A percentile compares a stretch with the other conserved stretches of the same genome.
These are phyloP conservation scores for Prolemur simus DNA, from an alignment of 2,113 vertebrate genomes.

Conservation along the genomic window DNA sequence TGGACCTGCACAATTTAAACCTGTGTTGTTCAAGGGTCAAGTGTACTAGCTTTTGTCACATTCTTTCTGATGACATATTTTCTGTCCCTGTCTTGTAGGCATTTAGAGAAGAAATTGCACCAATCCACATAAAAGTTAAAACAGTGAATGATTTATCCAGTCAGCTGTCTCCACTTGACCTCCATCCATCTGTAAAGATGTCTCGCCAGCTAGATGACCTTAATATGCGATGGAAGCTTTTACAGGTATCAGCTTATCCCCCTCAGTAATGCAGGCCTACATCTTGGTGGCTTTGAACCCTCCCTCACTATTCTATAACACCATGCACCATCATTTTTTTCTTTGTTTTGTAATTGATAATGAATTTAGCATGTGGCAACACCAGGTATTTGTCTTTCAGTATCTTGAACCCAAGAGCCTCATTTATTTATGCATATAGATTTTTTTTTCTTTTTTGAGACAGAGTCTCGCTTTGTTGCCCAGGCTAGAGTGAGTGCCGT, in stretches of 20 bases:
- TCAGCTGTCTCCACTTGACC: conserved; percentile 93
- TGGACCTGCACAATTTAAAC: not conserved
- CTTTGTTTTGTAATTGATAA: not conserved
- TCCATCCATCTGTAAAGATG: conserved; percentile 94
- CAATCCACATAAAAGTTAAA: conserved; percentile 92
- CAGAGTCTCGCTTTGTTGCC: no score
- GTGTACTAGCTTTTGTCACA: not conserved
- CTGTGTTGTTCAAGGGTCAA: not conserved
- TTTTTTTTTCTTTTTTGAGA: no score
- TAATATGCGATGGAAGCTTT: conserved; percentile 95
- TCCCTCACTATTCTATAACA: not conserved
- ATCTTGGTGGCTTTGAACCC: not conserved
- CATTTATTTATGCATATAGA: conserved; percentile 37
- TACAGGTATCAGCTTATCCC: conserved; percentile 88
- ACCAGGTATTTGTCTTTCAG: not conserved
- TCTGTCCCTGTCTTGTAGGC: conserved; percentile 82
- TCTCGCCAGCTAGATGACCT: conserved; percentile 95
- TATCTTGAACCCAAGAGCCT: not conserved
- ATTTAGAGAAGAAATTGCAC: conserved; percentile 94
- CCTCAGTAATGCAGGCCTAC: not conserved
- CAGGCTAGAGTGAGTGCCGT: no score
- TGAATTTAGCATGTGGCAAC: not conserved
- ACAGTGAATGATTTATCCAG: conserved; percentile 93
- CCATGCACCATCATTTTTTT: rapidly evolving
- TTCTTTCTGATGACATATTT: not conserved